Base-by-base conservation (phyloP, 2,888 invertebrate species). In the Mesochorus sp. region DNA sequence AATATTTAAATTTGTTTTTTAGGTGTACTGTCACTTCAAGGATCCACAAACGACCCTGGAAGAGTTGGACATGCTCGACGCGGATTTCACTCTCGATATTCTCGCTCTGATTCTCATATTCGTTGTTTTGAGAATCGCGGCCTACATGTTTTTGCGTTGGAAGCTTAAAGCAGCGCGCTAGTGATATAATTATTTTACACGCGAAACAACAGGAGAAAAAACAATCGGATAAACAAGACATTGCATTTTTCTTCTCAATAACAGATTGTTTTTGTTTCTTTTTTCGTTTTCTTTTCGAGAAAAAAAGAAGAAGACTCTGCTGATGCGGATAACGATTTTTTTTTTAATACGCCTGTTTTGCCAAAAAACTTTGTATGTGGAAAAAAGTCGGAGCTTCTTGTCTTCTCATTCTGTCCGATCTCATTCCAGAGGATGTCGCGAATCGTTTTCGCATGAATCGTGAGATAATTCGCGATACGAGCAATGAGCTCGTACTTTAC, bases 11-110 rank as follows among this genome's bases (percentile, higher is more conserved):
- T 12, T 49, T 2, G 1, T 53, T 68, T 86, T 88, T 82, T 92
- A 96, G 93, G 91, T 93, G 0, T 97, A 97, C 91, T 97, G 97
- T 89, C 97, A 97, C 91, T 97, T 97, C 92, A 97, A 97, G 89
- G 93, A 95, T 82, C 97, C 97, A 0, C 86, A 91, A 19, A 96
- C 96, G 0, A 97, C 98, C 0, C 92, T 99, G 12, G 96, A 97
- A 84, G 96, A 97, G 89, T 91, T 97, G 83, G 97, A 97, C 90
- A 97, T 97, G 96, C 88, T 93, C n/a, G 92, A 96, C 80, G 95
- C 96, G 0, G 94, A 95, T 90, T 95, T 96, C 87, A 94, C 94
- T 0, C 91, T 97, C 12, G 97, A 97, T 90, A 95, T 97, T 86
- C 93, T 95, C 8, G 97, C 97, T 0, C 92, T 97, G 4, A 92